Evolutionary conservation across 2,113 vertebrate genomes (phyloP).

Genomic region (Oplegnathus fasciatus): DNA sequence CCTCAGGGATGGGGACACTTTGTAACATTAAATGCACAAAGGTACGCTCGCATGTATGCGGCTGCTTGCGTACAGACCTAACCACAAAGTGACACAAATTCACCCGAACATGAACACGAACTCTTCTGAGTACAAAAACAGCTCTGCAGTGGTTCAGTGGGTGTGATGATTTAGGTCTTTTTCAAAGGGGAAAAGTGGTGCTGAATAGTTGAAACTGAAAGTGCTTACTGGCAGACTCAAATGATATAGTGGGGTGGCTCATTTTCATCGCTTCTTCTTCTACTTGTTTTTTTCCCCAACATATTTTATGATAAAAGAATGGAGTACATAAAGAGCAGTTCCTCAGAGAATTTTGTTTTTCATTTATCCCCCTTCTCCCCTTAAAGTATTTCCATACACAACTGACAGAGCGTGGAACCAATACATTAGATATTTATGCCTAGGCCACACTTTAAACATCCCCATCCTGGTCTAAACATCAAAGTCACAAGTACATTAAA

Average conservation of each 20-base stretch:
- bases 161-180: conserved; percentile 43
- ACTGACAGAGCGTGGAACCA: conserved; percentile 12
- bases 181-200: conserved; percentile 33
- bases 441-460: not conserved
- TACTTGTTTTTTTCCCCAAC: not conserved
- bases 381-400: conserved; percentile 13
- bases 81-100: conserved; percentile 28
- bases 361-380: not conserved
- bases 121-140: conserved; percentile 9
- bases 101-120: conserved; percentile 28
- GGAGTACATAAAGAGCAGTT: conserved; percentile 30
- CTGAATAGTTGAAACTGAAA: conserved; percentile 58
- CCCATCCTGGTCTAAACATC: conserved; percentile 8
- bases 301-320: conserved; percentile 24
- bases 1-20: not conserved
- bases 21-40: conserved; percentile 14
- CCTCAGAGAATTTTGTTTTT: conserved; percentile 23
- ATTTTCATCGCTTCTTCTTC: conserved; percentile 31
- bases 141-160: conserved; percentile 23
- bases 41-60: not conserved
- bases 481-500: conserved; percentile 11
- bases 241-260: conserved; percentile 38
- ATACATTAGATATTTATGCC: conserved; percentile 8
- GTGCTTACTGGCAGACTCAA: conserved; percentile 33
- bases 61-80: conserved; percentile 4